Base-by-base conservation (phyloP, 1,140 invertebrate genomes). In the Lanistes nyassanus region DNA sequence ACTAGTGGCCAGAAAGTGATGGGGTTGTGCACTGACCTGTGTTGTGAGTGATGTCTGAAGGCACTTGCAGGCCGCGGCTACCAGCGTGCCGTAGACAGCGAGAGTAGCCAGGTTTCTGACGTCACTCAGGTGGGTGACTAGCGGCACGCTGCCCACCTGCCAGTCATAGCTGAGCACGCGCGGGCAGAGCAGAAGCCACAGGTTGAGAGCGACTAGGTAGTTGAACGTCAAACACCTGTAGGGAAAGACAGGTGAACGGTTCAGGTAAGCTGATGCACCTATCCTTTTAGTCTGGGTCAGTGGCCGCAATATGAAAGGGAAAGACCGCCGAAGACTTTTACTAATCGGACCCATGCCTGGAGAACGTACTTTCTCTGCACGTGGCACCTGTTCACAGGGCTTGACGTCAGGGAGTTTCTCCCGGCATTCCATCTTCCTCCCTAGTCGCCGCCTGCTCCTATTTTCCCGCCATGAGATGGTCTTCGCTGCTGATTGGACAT, bases 71-170 rank as follows among this genome's bases (percentile, higher is more conserved):
- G 65, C 66, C 9, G 81, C 64, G 3, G 56, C 36, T 19, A 79
- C 29, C 34, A 81, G 37, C 13, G 79, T 34, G 29, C 74, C 39
- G 60, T 78, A 75, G n/a, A 94, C 92, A 0, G 90, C 89, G 1
- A 97, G 16, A 0, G 96, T 98, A 13, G 93, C 92, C 23, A 97
- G 76, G 90, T 98, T 98, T 60, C 97, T 91, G 0, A 90, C 82
- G 90, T 99, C 97, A 0, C 89, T 77, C 80, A 96, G 92, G 53
- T 92, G 93, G 75, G 94, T 92, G 23, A 99, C 91, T 34, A 98
- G 86, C 0, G 96, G 95, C 75, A 98, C 94, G 39, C 96, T 98
- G 42, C 95, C 96, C 95, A 98, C 97, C 64, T 96, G 97, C 97
- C 97, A 99, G 90, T 99, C 97, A 88, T 97, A 98, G 90, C 96